Conservation (phyloP, 2,888 invertebrate species). For the Kryphioiulus occultus region DNA sequence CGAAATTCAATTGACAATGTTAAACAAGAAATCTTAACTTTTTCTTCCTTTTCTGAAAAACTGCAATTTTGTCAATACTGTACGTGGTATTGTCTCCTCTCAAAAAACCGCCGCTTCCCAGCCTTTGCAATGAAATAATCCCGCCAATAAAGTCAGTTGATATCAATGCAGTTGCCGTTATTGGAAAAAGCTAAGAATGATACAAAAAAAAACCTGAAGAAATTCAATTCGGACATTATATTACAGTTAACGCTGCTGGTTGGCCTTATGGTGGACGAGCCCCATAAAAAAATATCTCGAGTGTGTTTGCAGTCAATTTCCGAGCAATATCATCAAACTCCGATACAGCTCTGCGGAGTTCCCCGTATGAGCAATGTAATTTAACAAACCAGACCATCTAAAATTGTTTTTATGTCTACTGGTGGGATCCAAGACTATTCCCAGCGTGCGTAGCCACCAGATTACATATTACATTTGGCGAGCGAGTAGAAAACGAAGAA, state of each 20-base stretch:
- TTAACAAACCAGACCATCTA: slow-evolving; percentile 17
- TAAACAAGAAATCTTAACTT: too few species aligned
- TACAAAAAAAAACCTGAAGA: not conserved
- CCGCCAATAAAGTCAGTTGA: not conserved
- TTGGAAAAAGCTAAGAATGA: not conserved
- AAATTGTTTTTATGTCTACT: slow-evolving; percentile 22
- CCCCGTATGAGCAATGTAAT: slow-evolving; percentile 26
- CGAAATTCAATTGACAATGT: too few species aligned
- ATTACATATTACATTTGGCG: slow-evolving; percentile 8
- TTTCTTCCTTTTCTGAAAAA: too few species aligned
- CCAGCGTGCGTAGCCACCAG: not conserved
- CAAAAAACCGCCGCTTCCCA: not conserved
- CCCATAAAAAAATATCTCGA: not conserved
- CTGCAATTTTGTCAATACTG: too few species aligned
- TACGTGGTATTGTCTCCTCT: not conserved
- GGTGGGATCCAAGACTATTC: not conserved
- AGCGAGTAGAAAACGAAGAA: not conserved
- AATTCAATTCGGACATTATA: slow-evolving; percentile 11
- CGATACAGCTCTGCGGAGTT: not conserved
- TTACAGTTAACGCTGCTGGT: slow-evolving; percentile 13
- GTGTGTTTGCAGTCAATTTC: slow-evolving; percentile 35
- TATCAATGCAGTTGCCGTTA: not conserved
- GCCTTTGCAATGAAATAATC: not conserved
- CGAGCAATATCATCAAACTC: slow-evolving; percentile 25
- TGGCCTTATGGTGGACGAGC: not conserved